These are phyloP conservation scores for Antechinus stuartii DNA, from an alignment of 2,113 vertebrate genomes.

Conservation along the genomic window DNA sequence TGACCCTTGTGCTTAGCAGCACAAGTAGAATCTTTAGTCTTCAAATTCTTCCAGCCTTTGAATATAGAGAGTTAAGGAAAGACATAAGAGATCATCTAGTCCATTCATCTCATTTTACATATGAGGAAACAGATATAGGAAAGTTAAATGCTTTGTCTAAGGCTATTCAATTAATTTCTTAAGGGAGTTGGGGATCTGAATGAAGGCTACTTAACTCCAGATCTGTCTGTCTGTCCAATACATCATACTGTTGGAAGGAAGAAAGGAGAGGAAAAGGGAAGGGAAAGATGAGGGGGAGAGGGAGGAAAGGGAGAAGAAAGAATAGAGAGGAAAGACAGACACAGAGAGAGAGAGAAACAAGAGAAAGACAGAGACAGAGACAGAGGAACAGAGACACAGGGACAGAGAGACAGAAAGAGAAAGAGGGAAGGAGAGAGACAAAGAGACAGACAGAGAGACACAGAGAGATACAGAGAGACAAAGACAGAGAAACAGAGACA, in stretches of 20 bases:
- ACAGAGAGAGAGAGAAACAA: no score
- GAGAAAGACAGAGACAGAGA: no score
- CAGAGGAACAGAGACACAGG: no score
- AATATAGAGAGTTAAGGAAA: background rate
- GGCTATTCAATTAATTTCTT: background rate
- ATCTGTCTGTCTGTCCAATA: background rate
- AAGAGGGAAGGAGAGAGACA: no score
- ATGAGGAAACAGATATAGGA: background rate
- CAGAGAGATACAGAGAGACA: no score
- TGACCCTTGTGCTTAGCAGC: background rate
- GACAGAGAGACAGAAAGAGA: no score
- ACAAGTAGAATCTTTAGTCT: background rate
- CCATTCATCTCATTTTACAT: background rate
- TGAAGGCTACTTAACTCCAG: background rate
- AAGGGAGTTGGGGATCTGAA: background rate
- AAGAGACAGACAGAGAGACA: no score
- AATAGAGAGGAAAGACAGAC: no score
- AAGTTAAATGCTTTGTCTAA: background rate
- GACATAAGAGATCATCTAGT: background rate
- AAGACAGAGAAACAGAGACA: no score
- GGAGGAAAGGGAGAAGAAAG: no score
- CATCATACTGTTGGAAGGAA: background rate
- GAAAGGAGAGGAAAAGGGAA: background rate
- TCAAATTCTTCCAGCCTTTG: background rate
- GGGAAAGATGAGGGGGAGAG: no score